phyloP scores from a whole-genome alignment of 2,888 invertebrate genomes.

The Epicampocera succincta region DNA sequence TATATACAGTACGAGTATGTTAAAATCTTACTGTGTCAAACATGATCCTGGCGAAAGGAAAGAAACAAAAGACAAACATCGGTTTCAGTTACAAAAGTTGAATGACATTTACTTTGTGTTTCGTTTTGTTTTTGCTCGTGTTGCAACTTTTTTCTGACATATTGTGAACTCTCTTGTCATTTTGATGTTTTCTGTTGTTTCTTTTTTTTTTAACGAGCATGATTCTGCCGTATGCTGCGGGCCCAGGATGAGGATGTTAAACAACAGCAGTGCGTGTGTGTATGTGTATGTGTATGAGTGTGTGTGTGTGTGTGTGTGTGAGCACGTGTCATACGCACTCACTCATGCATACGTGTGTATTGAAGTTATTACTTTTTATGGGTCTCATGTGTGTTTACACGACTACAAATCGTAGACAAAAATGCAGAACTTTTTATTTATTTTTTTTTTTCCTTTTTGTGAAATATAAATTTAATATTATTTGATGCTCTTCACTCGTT shows the following conservation, averaged over 20 bases:
- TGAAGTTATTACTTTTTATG: conserved; percentile 34
- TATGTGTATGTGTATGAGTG: not conserved
- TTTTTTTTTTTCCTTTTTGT: too few species aligned
- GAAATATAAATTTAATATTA: conserved; percentile 38
- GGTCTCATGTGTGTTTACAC: conserved; percentile 52
- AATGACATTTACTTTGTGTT: conserved; percentile 56
- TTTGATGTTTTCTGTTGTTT: not conserved
- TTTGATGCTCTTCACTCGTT: not conserved
- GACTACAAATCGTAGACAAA: conserved; percentile 54
- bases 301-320: not conserved
- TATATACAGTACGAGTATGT: too few species aligned
- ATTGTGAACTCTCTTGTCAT: conserved; percentile 50
- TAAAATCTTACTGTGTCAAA: too few species aligned
- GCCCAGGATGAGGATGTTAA: not conserved
- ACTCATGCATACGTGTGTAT: not conserved
- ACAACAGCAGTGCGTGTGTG: not conserved
- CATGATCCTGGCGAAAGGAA: too few species aligned
- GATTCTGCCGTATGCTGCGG: conserved; percentile 21
- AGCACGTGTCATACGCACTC: not conserved
- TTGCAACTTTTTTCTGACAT: conserved; percentile 39
- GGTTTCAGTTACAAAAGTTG: conserved; percentile 23
- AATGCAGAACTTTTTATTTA: conserved; percentile 52
- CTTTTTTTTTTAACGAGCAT: conserved; percentile 19
- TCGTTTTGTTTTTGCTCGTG: conserved; percentile 10
- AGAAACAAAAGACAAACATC: too few species aligned